A percentile compares a stretch with the other conserved stretches of the same genome.
Conservation (phyloP, 2,113 vertebrate species). For the Apus apus region DNA sequence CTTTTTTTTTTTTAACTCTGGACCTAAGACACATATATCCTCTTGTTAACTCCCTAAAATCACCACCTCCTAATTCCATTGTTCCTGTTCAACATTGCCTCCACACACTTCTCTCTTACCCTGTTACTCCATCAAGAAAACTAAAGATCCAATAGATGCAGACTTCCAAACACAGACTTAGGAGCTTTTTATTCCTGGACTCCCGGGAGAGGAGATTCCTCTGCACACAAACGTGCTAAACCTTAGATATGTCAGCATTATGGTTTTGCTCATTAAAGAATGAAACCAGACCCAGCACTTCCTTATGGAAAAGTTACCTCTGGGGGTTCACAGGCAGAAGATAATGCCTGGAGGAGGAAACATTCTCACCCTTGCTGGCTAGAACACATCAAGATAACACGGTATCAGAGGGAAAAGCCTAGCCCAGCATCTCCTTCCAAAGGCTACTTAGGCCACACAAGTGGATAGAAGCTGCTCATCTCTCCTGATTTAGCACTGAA, state of each 20-base stretch:
- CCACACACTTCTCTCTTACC: background rate
- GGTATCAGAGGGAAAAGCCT: background rate
- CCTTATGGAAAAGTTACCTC: background rate
- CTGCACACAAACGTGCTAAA: background rate
- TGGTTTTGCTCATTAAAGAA: background rate
- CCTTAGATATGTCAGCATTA: background rate
- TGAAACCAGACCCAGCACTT: background rate
- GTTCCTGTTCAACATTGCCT: background rate
- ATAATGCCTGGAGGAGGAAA: background rate
- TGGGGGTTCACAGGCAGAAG: background rate
- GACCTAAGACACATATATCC: background rate
- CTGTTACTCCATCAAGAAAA: background rate
- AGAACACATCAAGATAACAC: background rate
- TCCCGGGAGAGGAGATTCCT: background rate
- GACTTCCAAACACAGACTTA: background rate
- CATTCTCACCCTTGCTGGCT: background rate
- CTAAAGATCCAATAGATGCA: background rate
- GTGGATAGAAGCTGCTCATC: background rate
- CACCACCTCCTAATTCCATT: background rate
- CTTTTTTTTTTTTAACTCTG: background rate
- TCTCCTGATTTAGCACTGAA: background rate
- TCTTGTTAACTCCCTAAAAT: background rate
- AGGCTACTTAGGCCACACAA: background rate
- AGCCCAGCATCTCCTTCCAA: background rate
- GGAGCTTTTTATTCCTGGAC: background rate